Base-by-base conservation (phyloP, 2,113 vertebrate genomes). In the Dicentrarchus labrax region DNA sequence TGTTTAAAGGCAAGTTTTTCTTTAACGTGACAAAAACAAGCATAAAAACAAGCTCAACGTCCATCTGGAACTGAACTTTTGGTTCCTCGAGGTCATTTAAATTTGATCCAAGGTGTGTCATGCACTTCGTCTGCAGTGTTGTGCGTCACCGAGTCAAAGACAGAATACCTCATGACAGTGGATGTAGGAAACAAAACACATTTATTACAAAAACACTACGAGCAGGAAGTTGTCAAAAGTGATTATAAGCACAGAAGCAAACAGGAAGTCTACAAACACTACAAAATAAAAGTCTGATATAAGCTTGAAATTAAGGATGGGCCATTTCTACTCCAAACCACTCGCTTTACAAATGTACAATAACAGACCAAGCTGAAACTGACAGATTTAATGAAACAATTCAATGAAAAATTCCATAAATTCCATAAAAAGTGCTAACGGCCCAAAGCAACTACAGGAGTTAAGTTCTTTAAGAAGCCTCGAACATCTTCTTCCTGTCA, bases 401-500 rank as follows among this genome's bases (percentile, higher is more conserved):
- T 80, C 4, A 65, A 57, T 85, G 78, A 84, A 75, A 87, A 89
- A 69, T 1, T 60, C 67, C 64, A 87, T 41, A 74, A 72, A 84
- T 87, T 85, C 77, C 81, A 85, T 76, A 87, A 90, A 86, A 82
- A 65, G 86, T 78, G 41, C 78, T 1, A 84, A 50, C n/a, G 76
- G 83, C 80, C 80, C 57, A 38, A 68, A 78, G 65, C 50, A 8
- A 22, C 68, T 65, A n/a, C n/a, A 45, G 60, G 41, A 57, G 51
- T 62, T 48, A 4, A 38, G 17, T 30, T 68, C 30, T 84, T 89
- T 91, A 94, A 21, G 88, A 11, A 1, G 96, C 50, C 93, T 98
- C 97, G 0, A 92, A 92, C 89, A 92, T 91, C 91, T 92, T 92
- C 91, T 92, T 92, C 86, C 89, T 91, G 87, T 92, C 91, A 0